These are phyloP conservation scores for Ptyas mucosa DNA, from an alignment of 2,113 vertebrate genomes.

Conservation along the genomic window DNA sequence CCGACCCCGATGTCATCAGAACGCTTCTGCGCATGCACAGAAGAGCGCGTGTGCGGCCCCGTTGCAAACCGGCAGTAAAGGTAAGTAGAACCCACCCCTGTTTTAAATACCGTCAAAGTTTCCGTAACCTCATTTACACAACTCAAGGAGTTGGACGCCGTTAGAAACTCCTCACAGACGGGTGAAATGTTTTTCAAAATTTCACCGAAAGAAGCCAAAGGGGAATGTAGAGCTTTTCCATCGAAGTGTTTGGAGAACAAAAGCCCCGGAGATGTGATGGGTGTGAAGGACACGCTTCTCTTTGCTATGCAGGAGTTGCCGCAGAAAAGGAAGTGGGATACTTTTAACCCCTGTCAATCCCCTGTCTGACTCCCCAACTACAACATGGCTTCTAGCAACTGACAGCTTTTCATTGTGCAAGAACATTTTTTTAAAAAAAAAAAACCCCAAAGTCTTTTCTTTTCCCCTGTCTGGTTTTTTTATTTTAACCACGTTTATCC, in stretches of 20 bases:
- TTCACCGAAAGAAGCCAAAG: conserved; percentile 25
- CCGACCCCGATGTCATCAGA: too few relatives aligned
- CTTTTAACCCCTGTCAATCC: conserved; percentile 69
- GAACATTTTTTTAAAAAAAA: background rate
- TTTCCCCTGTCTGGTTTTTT: background rate
- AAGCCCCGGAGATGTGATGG: conserved; percentile 4
- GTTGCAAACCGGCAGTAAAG: too few relatives aligned
- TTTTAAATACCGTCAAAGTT: background rate
- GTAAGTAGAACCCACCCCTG: too few relatives aligned
- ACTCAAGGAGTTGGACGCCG: too few relatives aligned
- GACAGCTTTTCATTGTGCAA: conserved; percentile 39
- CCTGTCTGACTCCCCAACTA: conserved; percentile 52
- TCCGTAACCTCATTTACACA: background rate
- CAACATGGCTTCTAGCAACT: conserved; percentile 39
- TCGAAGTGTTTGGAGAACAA: conserved; percentile 47
- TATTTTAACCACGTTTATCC: background rate
- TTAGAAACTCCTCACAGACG: background rate
- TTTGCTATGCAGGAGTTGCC: conserved; percentile 47
- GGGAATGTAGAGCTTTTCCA: conserved; percentile 33
- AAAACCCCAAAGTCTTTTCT: accelerated
- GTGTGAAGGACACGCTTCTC: conserved; percentile 45
- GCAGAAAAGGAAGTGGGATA: conserved; percentile 48
- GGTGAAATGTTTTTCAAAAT: conserved; percentile 20
- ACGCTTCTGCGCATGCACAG: too few relatives aligned
- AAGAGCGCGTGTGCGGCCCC: too few relatives aligned